These are phyloP conservation scores for Scaptomyza parva DNA, from an alignment of 2,888 invertebrate genomes.

Conservation along the genomic window DNA sequence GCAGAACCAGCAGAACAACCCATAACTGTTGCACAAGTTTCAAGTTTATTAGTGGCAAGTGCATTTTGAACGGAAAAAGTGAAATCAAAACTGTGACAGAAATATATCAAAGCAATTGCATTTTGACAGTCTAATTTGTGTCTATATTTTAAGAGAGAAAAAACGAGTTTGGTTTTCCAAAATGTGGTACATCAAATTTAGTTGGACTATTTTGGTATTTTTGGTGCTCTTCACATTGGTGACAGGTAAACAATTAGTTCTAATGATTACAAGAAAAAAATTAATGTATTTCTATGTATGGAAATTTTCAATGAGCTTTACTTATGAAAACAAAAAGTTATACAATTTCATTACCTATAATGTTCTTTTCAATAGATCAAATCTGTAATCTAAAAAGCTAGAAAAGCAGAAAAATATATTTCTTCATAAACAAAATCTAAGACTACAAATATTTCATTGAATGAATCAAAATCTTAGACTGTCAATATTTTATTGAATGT, in stretches of 20 bases:
- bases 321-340: no score
- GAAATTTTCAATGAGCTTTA: neutral
- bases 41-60: slow-evolving; percentile 40
- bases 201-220: slow-evolving; percentile 62
- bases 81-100: slow-evolving; percentile 13
- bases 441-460: no score
- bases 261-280: neutral
- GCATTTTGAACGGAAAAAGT: slow-evolving; percentile 30
- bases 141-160: neutral
- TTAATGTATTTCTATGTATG: neutral
- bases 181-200: slow-evolving; percentile 67
- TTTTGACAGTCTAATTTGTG: slow-evolving; percentile 25
- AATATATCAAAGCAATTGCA: slow-evolving; percentile 20
- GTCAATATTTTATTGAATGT: no score
- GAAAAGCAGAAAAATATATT: no score
- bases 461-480: no score
- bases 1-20: neutral
- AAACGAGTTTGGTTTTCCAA: slow-evolving; percentile 20
- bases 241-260: slow-evolving; percentile 59
- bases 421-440: no score
- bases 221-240: slow-evolving; percentile 66
- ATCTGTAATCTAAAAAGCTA: no score
- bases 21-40: slow-evolving; percentile 35
- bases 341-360: no score
- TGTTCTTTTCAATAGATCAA: no score